Conservation (phyloP, 2,888 invertebrate species). For the Hipparchia semele region DNA sequence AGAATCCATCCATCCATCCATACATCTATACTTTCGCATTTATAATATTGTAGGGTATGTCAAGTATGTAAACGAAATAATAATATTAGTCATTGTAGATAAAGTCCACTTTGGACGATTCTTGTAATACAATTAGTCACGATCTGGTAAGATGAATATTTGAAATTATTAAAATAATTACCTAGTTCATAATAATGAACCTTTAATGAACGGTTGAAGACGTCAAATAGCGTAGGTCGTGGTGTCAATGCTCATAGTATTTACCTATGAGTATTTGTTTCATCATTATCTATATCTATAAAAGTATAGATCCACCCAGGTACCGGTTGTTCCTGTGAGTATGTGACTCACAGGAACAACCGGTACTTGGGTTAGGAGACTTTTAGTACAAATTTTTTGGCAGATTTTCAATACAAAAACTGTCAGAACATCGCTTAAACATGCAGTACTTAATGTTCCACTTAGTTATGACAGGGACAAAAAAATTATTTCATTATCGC, state of each 20-base stretch:
- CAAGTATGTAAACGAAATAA: neutral
- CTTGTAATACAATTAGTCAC: conserved; percentile 12
- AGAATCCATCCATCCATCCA: too few species aligned
- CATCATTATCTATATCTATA: neutral
- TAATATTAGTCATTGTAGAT: neutral
- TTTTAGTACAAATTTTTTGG: too few species aligned
- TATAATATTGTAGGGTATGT: neutral
- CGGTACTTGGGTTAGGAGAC: too few species aligned
- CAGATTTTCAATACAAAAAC: too few species aligned
- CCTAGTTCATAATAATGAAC: conserved; percentile 8
- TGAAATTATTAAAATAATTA: conserved; percentile 27
- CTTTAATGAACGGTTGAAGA: conserved; percentile 17
- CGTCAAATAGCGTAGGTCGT: conserved; percentile 24
- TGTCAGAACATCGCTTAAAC: too few species aligned
- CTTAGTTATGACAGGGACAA: too few species aligned
- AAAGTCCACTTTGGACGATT: neutral
- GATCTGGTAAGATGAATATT: conserved; percentile 23
- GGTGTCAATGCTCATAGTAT: conserved; percentile 5
- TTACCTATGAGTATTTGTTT: neutral
- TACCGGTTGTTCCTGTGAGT: too few species aligned
- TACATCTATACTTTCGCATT: too few species aligned
- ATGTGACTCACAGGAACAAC: too few species aligned
- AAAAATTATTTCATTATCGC: too few species aligned
- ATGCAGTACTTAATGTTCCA: too few species aligned
- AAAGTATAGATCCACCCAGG: too few species aligned